A percentile compares a stretch with the other conserved stretches of the same genome.
Conservation (phyloP, 2,113 vertebrate species). For the Dasyprocta punctata region DNA sequence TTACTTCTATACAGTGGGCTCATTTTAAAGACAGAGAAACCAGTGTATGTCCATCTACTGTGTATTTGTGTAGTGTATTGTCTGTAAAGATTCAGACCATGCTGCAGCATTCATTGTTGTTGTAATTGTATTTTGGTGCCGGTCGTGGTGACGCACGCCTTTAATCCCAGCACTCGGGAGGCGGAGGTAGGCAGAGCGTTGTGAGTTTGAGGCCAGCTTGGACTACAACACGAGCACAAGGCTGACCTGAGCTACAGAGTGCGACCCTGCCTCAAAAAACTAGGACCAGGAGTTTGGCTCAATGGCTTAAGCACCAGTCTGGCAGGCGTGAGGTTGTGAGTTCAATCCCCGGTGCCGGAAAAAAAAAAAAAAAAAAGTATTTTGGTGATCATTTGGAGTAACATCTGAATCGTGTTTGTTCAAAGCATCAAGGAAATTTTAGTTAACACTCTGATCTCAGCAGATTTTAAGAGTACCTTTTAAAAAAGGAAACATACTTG, state of each 20-base stretch:
- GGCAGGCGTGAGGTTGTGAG: too few relatives aligned
- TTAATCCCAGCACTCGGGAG: too few relatives aligned
- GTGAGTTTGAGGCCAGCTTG: too few relatives aligned
- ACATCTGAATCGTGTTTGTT: neutral
- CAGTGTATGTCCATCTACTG: neutral
- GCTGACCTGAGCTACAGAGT: too few relatives aligned
- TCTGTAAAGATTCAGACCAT: neutral
- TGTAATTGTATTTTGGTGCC: neutral
- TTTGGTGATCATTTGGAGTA: conserved; percentile 1
- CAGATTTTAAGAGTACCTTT: conserved; percentile 23
- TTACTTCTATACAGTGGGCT: neutral
- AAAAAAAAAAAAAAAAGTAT: too few relatives aligned
- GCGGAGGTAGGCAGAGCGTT: too few relatives aligned
- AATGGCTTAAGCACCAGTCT: too few relatives aligned
- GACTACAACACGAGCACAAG: too few relatives aligned
- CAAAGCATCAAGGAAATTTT: neutral
- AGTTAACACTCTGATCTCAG: neutral
- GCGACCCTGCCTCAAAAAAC: too few relatives aligned
- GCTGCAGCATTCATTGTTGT: neutral
- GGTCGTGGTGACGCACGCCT: too few relatives aligned
- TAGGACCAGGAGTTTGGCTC: too few relatives aligned
- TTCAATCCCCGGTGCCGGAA: too few relatives aligned
- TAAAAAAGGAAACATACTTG: neutral
- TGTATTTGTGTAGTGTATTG: neutral
- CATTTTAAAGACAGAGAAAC: neutral